Conservation (phyloP, 1,140 invertebrate species). For the Trichogramma pretiosum region DNA sequence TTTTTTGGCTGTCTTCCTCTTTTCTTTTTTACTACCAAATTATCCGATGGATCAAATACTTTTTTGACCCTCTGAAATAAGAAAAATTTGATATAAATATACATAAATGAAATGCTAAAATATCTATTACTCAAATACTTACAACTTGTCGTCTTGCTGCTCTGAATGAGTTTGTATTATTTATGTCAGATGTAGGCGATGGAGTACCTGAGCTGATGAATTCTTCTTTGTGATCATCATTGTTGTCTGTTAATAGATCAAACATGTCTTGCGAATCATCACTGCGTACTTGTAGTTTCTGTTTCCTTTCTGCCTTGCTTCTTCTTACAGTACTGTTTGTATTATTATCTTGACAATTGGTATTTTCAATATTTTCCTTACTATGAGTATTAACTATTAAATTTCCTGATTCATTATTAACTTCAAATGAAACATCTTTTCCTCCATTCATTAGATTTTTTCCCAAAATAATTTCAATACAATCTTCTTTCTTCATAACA, state of each 20-base stretch:
- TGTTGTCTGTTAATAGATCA: too few species aligned
- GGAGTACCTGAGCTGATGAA: conserved; percentile 38
- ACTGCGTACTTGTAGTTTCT: conserved; percentile 35
- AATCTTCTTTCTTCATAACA: conserved; percentile 27
- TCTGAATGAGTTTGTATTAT: conserved; percentile 32
- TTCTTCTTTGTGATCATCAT: conserved; percentile 37
- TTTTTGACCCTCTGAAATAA: conserved; percentile 54
- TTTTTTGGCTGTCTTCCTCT: conserved; percentile 53
- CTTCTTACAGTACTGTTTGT: too few species aligned
- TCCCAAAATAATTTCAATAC: conserved; percentile 29
- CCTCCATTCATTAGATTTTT: too few species aligned
- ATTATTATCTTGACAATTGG: too few species aligned
- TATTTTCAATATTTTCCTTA: too few species aligned
- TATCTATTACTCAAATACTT: too few species aligned
- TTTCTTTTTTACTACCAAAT: conserved; percentile 57
- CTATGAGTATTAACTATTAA: too few species aligned
- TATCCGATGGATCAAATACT: conserved; percentile 72
- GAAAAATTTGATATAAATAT: too few species aligned
- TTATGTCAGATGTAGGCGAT: conserved; percentile 38
- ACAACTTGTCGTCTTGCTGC: too few species aligned
- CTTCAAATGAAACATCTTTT: too few species aligned
- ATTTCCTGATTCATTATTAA: too few species aligned
- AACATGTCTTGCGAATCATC: conserved; percentile 41
- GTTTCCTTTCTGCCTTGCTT: conserved; percentile 38
- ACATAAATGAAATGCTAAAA: too few species aligned